Evolutionary conservation across 2,888 invertebrate genomes (phyloP).

Genomic region (Spicauda simplicius): DNA sequence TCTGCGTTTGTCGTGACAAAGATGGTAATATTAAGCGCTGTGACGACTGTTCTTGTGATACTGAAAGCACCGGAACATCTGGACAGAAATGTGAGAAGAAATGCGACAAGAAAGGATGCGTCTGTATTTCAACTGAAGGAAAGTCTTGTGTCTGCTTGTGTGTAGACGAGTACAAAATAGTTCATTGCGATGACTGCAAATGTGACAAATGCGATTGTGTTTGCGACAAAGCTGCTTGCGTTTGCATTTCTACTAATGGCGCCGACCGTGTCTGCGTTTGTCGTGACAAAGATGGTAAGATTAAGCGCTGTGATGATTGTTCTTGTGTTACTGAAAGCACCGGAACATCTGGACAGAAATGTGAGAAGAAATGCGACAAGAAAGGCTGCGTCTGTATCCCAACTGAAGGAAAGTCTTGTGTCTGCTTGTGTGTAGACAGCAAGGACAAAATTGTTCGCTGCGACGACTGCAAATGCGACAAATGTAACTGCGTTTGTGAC

Average conservation of each 20-base stretch:
- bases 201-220: slow-evolving; percentile 8
- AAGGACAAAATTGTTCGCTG: slow-evolving; percentile 47
- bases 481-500: slow-evolving; percentile 42
- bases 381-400: slow-evolving; percentile 49
- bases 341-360: no score
- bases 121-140: slow-evolving; percentile 54
- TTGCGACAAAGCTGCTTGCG: slow-evolving; percentile 31
- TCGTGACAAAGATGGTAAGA: slow-evolving; percentile 44
- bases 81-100: slow-evolving; percentile 27
- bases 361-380: slow-evolving; percentile 31
- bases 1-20: slow-evolving; percentile 51
- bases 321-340: not conserved
- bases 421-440: slow-evolving; percentile 49
- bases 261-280: slow-evolving; percentile 47
- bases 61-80: no score
- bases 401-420: slow-evolving; percentile 48
- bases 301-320: slow-evolving; percentile 42
- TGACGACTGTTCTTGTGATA: slow-evolving; percentile 43
- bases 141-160: slow-evolving; percentile 53
- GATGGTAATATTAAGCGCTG: slow-evolving; percentile 45
- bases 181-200: slow-evolving; percentile 49
- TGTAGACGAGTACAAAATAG: slow-evolving; percentile 46
- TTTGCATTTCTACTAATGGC: slow-evolving; percentile 41
- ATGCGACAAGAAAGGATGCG: slow-evolving; percentile 51
- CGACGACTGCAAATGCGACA: slow-evolving; percentile 49